A percentile compares a stretch with the other conserved stretches of the same genome.
Evolutionary conservation across 2,888 invertebrate species (phyloP).

Genomic region (Mycogona germanica): DNA sequence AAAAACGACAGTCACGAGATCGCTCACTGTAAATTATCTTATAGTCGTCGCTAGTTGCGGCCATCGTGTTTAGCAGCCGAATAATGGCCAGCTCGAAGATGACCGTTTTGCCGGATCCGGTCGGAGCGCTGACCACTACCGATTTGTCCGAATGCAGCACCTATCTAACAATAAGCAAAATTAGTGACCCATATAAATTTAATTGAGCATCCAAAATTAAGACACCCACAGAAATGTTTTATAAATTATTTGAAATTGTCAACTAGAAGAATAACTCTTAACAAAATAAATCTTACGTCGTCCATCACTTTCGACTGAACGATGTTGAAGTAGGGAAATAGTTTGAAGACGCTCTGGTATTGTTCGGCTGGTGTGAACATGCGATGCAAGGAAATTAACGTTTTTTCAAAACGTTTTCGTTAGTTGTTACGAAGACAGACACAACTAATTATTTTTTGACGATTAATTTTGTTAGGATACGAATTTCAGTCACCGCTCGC

Average conservation of each 20-base stretch:
- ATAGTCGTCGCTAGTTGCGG: conserved; percentile 39
- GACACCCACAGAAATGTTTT: conserved; percentile 45
- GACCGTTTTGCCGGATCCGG: conserved; percentile 70
- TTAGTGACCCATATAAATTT: too few relatives aligned
- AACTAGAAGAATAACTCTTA: too few relatives aligned
- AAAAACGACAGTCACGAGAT: conserved; percentile 1
- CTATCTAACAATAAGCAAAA: conserved; percentile 27
- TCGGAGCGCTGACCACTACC: conserved; percentile 62
- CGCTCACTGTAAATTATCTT: conserved; percentile 62
- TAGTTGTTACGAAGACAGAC: too few relatives aligned
- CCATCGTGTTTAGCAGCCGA: conserved; percentile 45
- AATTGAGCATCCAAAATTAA: background rate
- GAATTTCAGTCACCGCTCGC: conserved; percentile 4
- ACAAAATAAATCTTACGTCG: too few relatives aligned
- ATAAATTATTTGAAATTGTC: too few relatives aligned
- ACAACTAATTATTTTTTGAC: background rate
- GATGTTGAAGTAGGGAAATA: conserved; percentile 53
- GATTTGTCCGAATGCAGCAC: conserved; percentile 46
- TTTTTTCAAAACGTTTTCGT: background rate
- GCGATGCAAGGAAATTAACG: too few relatives aligned
- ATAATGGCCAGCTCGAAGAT: conserved; percentile 70
- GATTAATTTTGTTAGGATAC: conserved; percentile 10
- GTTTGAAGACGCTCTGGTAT: conserved; percentile 37
- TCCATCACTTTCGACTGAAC: conserved; percentile 60
- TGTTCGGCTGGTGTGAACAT: background rate